Percentiles rank a stretch among this genome's conserved stretches.
Conservation (phyloP, 2,888 invertebrate genomes). For the Calephelis perditalis region DNA sequence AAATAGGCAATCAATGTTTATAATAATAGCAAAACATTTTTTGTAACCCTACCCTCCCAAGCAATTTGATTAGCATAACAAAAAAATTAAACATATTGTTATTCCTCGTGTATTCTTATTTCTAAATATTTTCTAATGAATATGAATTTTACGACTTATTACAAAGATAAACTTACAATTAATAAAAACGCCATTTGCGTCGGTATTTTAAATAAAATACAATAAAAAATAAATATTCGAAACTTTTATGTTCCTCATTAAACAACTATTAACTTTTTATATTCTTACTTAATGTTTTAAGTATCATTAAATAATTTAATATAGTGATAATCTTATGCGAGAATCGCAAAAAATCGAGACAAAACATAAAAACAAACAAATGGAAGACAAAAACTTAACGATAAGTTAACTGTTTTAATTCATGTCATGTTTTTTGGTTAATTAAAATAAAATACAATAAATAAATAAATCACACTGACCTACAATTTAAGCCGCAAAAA, state of each 20-base stretch:
- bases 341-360: not conserved
- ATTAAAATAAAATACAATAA: slow-evolving; percentile 1
- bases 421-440: slow-evolving; percentile 2
- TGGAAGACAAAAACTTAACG: not conserved
- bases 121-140: no score
- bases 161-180: no score
- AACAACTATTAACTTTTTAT: not conserved
- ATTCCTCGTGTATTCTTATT: no score
- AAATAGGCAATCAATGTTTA: no score
- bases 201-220: no score
- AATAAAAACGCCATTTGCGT: no score
- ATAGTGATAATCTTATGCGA: not conserved
- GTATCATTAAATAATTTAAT: not conserved
- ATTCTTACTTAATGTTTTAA: not conserved
- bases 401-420: not conserved
- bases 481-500: slow-evolving; percentile 4
- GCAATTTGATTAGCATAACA: no score
- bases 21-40: no score
- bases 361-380: slow-evolving; percentile 1
- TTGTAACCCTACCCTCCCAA: no score
- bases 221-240: not conserved
- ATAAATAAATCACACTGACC: slow-evolving; percentile 5
- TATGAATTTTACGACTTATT: no score
- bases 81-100: no score
- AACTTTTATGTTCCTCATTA: not conserved